These are phyloP conservation scores for Synanthedon andrenaeformis DNA, from an alignment of 2,888 invertebrate genomes.

Conservation along the genomic window DNA sequence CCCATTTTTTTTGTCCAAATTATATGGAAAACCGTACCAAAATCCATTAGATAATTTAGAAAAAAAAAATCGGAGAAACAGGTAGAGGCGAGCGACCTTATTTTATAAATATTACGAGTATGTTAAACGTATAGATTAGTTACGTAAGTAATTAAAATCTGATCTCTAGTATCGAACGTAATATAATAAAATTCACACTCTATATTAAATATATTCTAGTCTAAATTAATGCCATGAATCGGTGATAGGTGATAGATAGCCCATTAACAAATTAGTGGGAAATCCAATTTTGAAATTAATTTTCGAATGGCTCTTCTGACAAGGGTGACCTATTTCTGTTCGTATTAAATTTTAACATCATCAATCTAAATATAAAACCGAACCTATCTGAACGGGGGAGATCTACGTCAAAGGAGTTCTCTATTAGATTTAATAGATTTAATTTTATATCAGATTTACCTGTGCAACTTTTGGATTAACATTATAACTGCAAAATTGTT, in stretches of 20 bases:
- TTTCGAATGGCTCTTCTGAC: constrained; percentile 4
- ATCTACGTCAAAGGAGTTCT: constrained; percentile 6
- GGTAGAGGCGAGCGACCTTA: no score
- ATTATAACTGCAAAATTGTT: no score
- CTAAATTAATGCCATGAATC: no score
- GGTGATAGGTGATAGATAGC: no score
- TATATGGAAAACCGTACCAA: no score
- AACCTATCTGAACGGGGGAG: constrained; percentile 12
- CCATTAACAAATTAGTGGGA: constrained; percentile 7
- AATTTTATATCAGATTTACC: no score
- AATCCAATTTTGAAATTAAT: constrained; percentile 19
- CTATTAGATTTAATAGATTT: background rate
- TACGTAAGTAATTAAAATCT: background rate
- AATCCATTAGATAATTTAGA: no score
- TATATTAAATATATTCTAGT: no score
- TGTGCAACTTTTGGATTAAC: no score
- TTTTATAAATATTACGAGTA: no score
- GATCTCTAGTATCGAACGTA: background rate
- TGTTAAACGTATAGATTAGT: background rate
- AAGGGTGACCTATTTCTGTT: constrained; percentile 11
- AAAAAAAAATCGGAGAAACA: no score
- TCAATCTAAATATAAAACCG: constrained; percentile 26
- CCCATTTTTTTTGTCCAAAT: no score
- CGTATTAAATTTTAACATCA: constrained; percentile 24
- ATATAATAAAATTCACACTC: background rate